These are phyloP conservation scores for Anticlea derivata DNA, from an alignment of 2,888 invertebrate genomes.

Conservation along the genomic window DNA sequence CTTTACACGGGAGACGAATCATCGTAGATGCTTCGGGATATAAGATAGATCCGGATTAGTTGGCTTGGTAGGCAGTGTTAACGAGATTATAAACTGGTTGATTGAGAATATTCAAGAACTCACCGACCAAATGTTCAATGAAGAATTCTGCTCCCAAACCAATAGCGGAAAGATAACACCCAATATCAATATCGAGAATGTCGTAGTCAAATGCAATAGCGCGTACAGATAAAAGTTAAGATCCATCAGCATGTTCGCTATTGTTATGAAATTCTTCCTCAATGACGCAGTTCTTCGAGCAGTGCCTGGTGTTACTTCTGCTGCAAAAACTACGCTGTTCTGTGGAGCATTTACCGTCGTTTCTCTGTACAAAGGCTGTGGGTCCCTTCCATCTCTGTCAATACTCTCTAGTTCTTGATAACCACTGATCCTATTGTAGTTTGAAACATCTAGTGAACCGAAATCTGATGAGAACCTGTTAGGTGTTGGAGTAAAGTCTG, in stretches of 20 bases:
- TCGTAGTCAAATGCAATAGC: constrained; percentile 78
- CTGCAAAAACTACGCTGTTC: constrained; percentile 60
- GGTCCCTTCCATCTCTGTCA: constrained; percentile 63
- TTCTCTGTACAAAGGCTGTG: constrained; percentile 82
- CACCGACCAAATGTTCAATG: constrained; percentile 73
- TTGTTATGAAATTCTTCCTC: constrained; percentile 73
- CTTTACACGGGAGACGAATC: neutral
- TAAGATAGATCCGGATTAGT: too few relatives aligned
- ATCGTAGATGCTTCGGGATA: too few relatives aligned
- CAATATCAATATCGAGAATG: constrained; percentile 78
- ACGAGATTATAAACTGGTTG: too few relatives aligned
- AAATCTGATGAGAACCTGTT: constrained; percentile 68
- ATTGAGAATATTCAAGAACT: constrained; percentile 38
- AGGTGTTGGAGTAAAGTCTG: constrained; percentile 41
- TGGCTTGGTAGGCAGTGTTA: too few relatives aligned
- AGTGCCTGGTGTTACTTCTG: constrained; percentile 67
- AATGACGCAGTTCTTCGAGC: constrained; percentile 70
- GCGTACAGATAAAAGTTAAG: constrained; percentile 83
- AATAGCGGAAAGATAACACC: constrained; percentile 81
- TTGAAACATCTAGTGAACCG: constrained; percentile 58
- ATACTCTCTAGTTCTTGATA: constrained; percentile 75
- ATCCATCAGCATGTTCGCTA: constrained; percentile 70
- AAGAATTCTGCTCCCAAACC: constrained; percentile 72
- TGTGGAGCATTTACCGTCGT: constrained; percentile 76
- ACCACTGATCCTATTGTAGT: constrained; percentile 55